Evolutionary conservation across 2,797 vertebrate genomes (phyloP).

Genomic region (Galagoides demidoff): DNA sequence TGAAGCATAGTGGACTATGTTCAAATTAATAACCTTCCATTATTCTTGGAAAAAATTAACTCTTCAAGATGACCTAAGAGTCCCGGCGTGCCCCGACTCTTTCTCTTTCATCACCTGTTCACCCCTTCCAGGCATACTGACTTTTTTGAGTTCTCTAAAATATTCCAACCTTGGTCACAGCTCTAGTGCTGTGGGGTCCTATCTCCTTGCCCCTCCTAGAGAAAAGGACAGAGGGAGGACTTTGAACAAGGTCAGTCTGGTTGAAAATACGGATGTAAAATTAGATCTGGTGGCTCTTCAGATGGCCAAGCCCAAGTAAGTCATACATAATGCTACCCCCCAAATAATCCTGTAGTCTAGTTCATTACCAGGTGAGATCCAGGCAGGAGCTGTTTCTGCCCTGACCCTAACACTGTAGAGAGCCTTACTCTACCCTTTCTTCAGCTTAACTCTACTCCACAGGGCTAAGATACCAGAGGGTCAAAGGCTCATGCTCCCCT

Average conservation of each 20-base stretch:
- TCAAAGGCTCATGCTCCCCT: too few species aligned
- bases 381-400: neutral
- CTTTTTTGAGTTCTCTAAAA: neutral
- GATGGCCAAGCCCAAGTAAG: neutral
- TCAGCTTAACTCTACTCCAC: neutral
- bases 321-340: too few species aligned
- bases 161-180: neutral
- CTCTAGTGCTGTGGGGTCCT: neutral
- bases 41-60: fast-evolving
- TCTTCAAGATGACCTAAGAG: fast-evolving
- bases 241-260: neutral
- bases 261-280: neutral
- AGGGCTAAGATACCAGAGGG: too few species aligned
- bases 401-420: neutral
- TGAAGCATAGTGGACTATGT: neutral
- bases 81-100: neutral
- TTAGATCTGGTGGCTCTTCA: too few species aligned
- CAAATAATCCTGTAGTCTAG: neutral
- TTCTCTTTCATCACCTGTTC: neutral
- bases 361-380: neutral
- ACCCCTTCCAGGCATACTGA: too few species aligned
- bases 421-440: neutral
- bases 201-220: neutral
- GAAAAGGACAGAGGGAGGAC: neutral
- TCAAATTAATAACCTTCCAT: neutral